phyloP scores from a whole-genome alignment of 1,140 invertebrate genomes.

The Bombus picipes region DNA sequence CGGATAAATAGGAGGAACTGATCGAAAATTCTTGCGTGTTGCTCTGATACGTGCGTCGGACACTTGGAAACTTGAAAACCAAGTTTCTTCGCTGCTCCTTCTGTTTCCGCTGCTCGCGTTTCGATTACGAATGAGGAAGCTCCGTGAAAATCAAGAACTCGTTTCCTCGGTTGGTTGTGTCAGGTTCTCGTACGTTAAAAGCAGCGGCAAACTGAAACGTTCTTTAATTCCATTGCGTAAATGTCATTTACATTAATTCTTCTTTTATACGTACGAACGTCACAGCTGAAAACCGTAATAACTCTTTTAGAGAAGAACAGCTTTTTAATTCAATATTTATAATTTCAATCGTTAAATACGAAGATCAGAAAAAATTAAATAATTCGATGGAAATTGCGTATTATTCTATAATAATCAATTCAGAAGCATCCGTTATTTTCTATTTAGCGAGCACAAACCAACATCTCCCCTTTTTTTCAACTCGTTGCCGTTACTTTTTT shows the following conservation, averaged over 20 bases:
- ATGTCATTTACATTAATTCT: too few species aligned
- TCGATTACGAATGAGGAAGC: constrained; percentile 1
- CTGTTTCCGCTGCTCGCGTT: neutral
- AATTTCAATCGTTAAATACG: too few species aligned
- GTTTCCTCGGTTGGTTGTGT: too few species aligned
- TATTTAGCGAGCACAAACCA: neutral
- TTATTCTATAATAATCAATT: neutral
- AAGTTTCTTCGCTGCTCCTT: neutral
- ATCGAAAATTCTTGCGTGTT: constrained; percentile 23
- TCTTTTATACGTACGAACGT: too few species aligned
- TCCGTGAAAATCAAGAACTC: too few species aligned
- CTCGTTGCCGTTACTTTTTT: neutral
- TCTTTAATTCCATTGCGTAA: neutral
- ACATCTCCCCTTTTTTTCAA: neutral
- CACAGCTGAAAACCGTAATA: too few species aligned
- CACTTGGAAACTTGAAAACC: neutral
- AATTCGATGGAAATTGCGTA: too few species aligned
- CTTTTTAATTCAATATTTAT: too few species aligned
- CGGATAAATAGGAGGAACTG: neutral
- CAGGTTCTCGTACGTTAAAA: neutral
- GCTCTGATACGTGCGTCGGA: constrained; percentile 1
- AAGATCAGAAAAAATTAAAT: too few species aligned
- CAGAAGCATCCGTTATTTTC: neutral
- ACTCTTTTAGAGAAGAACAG: too few species aligned
- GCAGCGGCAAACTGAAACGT: neutral